phyloP scores from a whole-genome alignment of 2,888 invertebrate species.

The Phengaris alcon region DNA sequence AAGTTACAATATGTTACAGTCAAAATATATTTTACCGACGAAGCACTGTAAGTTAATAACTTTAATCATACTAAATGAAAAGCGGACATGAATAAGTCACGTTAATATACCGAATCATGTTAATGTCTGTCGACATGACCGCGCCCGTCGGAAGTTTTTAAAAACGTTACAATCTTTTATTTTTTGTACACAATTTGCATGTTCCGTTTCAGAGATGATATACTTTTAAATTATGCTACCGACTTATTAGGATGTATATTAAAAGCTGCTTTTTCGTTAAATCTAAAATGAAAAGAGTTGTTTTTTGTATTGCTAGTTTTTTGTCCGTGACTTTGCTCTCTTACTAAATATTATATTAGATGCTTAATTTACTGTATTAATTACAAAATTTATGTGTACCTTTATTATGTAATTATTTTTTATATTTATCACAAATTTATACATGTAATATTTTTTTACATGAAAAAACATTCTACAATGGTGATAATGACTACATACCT shows the following conservation, averaged over 20 bases:
- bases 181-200: conserved; percentile 74
- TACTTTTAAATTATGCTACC: conserved; percentile 69
- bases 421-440: no score
- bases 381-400: no score
- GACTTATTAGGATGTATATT: conserved; percentile 67
- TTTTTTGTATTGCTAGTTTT: background rate
- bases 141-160: conserved; percentile 66
- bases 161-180: conserved; percentile 75
- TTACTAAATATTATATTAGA: no score
- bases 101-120: conserved; percentile 44
- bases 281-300: background rate
- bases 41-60: background rate
- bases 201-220: conserved; percentile 73
- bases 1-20: background rate
- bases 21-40: background rate
- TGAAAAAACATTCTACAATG: background rate
- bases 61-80: conserved; percentile 38
- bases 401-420: no score
- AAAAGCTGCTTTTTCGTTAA: conserved; percentile 49
- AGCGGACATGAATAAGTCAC: conserved; percentile 42
- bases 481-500: background rate
- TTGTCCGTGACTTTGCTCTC: background rate
- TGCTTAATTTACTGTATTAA: no score
- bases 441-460: no score
- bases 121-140: conserved; percentile 49